phyloP scores from a whole-genome alignment of 1,140 invertebrate species.

The Tenebrio molitor region DNA sequence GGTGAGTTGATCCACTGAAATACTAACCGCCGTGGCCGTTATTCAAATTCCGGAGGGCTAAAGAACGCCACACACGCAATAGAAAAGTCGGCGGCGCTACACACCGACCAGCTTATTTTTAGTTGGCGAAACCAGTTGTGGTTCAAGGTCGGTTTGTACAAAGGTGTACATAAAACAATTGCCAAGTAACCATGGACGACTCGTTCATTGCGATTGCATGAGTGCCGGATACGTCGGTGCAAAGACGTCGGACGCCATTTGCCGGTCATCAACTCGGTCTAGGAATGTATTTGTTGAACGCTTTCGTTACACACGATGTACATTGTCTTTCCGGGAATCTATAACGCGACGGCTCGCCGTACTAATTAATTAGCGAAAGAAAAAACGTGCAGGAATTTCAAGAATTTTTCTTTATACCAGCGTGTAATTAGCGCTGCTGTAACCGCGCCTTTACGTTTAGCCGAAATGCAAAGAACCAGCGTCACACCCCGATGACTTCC shows the following conservation, averaged over 20 bases:
- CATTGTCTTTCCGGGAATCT: slow-evolving; percentile 39
- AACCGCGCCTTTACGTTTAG: slow-evolving; percentile 3
- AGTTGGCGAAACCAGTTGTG: slow-evolving; percentile 32
- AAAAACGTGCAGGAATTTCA: slow-evolving; percentile 29
- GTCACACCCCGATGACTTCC: slow-evolving; percentile 28
- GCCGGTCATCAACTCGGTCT: slow-evolving; percentile 48
- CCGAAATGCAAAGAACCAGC: slow-evolving; percentile 12
- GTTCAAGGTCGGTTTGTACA: slow-evolving; percentile 44
- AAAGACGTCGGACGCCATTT: slow-evolving; percentile 44
- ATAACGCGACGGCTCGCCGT: background rate
- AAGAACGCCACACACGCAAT: slow-evolving; percentile 19
- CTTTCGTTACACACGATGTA: background rate
- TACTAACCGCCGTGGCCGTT: slow-evolving; percentile 27
- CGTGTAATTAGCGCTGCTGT: slow-evolving; percentile 14
- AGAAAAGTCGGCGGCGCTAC: slow-evolving; percentile 1
- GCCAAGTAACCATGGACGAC: slow-evolving; percentile 33
- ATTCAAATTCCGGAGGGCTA: slow-evolving; percentile 41
- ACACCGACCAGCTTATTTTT: slow-evolving; percentile 1
- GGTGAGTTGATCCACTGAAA: slow-evolving; percentile 34
- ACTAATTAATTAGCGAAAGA: slow-evolving; percentile 27
- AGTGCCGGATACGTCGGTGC: background rate
- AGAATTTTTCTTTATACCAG: slow-evolving; percentile 17
- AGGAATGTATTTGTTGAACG: slow-evolving; percentile 47
- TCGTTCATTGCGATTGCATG: slow-evolving; percentile 35
- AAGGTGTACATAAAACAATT: slow-evolving; percentile 48